Conservation (phyloP, 2,797 vertebrate genomes). For the Crenichthys baileyi region DNA sequence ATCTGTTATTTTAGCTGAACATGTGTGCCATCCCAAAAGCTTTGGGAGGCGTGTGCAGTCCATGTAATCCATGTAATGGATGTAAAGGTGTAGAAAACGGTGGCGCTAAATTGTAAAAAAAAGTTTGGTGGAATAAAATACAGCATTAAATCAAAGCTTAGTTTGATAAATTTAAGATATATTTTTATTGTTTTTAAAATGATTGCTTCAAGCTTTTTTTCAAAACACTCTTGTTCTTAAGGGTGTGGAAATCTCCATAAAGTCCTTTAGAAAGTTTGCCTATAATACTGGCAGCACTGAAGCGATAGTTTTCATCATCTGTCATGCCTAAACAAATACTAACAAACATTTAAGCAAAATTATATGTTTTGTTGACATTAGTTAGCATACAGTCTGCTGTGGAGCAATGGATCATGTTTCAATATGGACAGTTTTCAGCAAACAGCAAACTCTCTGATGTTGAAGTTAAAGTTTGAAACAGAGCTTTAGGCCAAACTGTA, state of each 20-base stretch:
- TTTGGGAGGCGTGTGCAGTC: neutral
- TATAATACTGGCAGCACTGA: neutral
- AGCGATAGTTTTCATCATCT: neutral
- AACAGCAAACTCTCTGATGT: no score
- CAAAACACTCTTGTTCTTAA: neutral
- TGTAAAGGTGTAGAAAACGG: neutral
- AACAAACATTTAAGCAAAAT: no score
- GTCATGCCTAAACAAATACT: no score
- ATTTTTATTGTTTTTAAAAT: neutral
- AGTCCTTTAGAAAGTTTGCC: no score
- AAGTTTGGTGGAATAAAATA: neutral
- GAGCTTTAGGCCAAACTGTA: no score
- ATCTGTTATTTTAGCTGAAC: neutral
- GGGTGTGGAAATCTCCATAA: neutral
- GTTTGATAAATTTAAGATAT: neutral
- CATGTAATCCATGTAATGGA: neutral
- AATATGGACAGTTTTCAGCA: no score
- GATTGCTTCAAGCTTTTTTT: neutral
- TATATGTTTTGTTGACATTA: no score
- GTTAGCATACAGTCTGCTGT: no score
- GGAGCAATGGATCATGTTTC: no score
- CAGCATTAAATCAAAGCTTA: neutral
- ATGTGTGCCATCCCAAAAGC: neutral
- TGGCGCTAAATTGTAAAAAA: neutral
- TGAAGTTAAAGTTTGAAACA: no score